Evolutionary conservation across 2,113 vertebrate genomes (phyloP), one percentile per base, ranked within the genome.

Genomic region (Carettochelys insculpta): DNA sequence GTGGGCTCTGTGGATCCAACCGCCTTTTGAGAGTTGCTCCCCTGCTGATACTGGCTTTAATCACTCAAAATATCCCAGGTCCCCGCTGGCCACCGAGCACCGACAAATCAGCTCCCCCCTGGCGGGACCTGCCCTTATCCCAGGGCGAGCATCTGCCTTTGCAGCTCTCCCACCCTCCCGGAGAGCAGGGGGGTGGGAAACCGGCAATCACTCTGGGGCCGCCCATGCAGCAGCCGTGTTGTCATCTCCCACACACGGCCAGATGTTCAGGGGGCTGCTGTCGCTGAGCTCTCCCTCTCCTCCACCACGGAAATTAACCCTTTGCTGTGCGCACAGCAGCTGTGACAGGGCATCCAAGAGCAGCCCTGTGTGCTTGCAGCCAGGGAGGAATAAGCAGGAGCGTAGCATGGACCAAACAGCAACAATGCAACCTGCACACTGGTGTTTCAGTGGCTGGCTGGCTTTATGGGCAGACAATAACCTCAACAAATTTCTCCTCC

Each of bases 341-440:
- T 58, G 27, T 48, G 20, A 47, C 12, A 54, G 27, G 61, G 17
- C 5, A 3, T 0, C 11, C 1, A 73, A 13, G 52, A 31, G 0
- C 61, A 85, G 80, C 12, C 54, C 78, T 76, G 45, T 58, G 2
- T 25, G 5, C 5, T 82, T 77, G 2, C 65, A 90, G 87, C 79
- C 86, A 87, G 56, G 81, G 82, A 56, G n/a, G 1, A 61, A n/a
- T 1, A 4, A 75, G 43, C 5, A 31, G 6, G 52, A 8, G 16
- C 3, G 0, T 0, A 11, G 48, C 91, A 52, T 14, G 38, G 45
- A 50, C n/a, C 8, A 47, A 3, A 0, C 0, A 6, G 20, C 47
- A 9, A 84, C 52, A 43, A 24, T 0, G 3, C 61, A 56, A 0
- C 1, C 0, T 45, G 43, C 73, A 7, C 31, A 61, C 31, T 17